Conservation (phyloP, 2,797 vertebrate species). For the Sphenodon punctatus region DNA sequence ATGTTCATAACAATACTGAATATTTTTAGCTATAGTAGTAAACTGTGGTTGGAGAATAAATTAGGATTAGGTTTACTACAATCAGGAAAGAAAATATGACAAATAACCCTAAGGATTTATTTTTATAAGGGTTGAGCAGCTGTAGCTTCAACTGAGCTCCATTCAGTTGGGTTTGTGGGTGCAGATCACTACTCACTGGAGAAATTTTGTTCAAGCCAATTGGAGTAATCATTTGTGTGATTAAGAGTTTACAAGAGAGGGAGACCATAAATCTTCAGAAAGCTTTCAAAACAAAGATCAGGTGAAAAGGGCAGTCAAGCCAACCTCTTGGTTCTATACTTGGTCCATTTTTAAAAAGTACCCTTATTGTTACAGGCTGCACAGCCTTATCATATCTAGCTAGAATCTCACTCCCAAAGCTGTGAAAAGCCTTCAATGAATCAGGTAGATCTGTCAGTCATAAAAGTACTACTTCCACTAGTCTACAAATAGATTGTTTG, state of each 20-base stretch:
- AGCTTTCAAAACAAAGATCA: not conserved
- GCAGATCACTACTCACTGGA: not conserved
- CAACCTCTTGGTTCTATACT: not conserved
- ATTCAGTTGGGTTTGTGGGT: fast-evolving
- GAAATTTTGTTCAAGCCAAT: not conserved
- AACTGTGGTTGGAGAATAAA: too few species aligned
- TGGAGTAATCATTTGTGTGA: not conserved
- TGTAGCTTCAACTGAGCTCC: too few species aligned
- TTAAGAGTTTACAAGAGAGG: not conserved
- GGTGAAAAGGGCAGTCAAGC: not conserved
- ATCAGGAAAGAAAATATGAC: too few species aligned
- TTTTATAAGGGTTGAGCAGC: too few species aligned
- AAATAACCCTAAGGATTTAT: too few species aligned
- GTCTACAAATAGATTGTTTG: constrained; percentile 10
- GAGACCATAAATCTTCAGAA: not conserved
- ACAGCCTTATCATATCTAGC: not conserved
- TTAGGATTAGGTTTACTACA: too few species aligned
- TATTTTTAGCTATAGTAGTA: too few species aligned
- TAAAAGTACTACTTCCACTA: not conserved
- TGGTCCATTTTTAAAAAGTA: not conserved
- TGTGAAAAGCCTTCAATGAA: fast-evolving
- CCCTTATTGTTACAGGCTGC: not conserved
- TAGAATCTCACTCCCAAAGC: not conserved
- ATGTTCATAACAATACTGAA: too few species aligned
- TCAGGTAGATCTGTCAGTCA: not conserved